Evolutionary conservation across 1,140 invertebrate species (phyloP), one percentile per base, ranked within the genome.

Genomic region (Protaetia brevitarsis): DNA sequence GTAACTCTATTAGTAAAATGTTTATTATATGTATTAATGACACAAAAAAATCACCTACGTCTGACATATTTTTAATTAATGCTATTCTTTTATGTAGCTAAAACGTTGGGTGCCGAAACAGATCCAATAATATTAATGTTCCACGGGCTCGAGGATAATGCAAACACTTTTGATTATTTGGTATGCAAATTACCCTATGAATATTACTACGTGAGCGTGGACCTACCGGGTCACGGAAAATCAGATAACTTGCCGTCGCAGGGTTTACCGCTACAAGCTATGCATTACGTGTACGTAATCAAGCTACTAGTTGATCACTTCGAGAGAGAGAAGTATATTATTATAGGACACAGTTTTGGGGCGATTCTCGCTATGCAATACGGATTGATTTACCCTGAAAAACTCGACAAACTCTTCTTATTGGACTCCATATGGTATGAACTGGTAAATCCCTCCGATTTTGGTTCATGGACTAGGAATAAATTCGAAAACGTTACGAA

Each of bases 151-250:
- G 70, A 81, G 63, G 88, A 89, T 71, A 90, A 90, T 71, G 84
- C 85, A 21, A 85, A 83, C 6, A 79, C 84, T n/a, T 91, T 89
- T 75, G 82, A 88, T 64, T 80, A 80, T 19, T 78, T 92, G 3
- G 80, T 89, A 31, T 77, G 82, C 16, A 66, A 83, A 11, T 76
- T 92, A 37, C 85, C 86, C 2, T 69, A 76, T 41, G 71, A 78
- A 2, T 85, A 82, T 70, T 87, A 85, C 68, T 87, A 86, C 66
- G 82, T 90, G 4, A 82, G 82, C 71, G 77, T 89, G 27, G 89
- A 91, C 75, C 78, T 89, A 66, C 88, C 88, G 4, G 86, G 88
- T 1, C 88, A 91, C 78, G 90, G 90, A 2, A 78, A 78, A 8
- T 91, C 89, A 3, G 85, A 85, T 61, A 81, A 82, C 34, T 84